These are phyloP conservation scores for Drosophila cardini DNA, from an alignment of 1,140 invertebrate genomes.

Conservation along the genomic window DNA sequence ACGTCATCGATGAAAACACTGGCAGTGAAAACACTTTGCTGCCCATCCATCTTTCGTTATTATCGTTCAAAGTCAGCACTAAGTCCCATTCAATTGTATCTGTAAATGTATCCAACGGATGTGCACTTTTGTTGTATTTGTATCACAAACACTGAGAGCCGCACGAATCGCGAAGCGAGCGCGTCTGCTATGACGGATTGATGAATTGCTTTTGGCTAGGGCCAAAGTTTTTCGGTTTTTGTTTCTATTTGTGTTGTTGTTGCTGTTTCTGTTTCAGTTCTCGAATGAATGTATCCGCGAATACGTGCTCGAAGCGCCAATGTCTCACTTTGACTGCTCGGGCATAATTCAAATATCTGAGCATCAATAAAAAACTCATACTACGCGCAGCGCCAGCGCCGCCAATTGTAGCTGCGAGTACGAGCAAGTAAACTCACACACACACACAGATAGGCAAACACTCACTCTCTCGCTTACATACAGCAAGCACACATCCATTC, in stretches of 20 bases:
- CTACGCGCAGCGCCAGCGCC: constrained; percentile 51
- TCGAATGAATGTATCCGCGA: constrained; percentile 75
- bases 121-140: constrained; percentile 32
- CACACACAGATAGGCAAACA: constrained; percentile 1
- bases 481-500: constrained; percentile 39
- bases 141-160: constrained; percentile 20
- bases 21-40: constrained; percentile 61
- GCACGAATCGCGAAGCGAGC: constrained; percentile 40
- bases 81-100: constrained; percentile 34
- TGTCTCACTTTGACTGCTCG: constrained; percentile 85
- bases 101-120: constrained; percentile 55
- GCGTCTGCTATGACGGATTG: constrained; percentile 46
- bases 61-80: constrained; percentile 44
- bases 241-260: not conserved
- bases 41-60: constrained; percentile 73
- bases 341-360: constrained; percentile 85
- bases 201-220: constrained; percentile 41
- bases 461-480: constrained; percentile 8
- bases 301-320: constrained; percentile 85
- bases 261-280: constrained; percentile 17
- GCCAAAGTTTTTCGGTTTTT: constrained; percentile 36
- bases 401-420: constrained; percentile 80
- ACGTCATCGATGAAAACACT: constrained; percentile 72
- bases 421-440: constrained; percentile 62
- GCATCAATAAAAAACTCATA: constrained; percentile 84